Evolutionary conservation across 1,140 invertebrate species (phyloP), one percentile per base, ranked within the genome.

Genomic region (Zaprionus kolodkinae): DNA sequence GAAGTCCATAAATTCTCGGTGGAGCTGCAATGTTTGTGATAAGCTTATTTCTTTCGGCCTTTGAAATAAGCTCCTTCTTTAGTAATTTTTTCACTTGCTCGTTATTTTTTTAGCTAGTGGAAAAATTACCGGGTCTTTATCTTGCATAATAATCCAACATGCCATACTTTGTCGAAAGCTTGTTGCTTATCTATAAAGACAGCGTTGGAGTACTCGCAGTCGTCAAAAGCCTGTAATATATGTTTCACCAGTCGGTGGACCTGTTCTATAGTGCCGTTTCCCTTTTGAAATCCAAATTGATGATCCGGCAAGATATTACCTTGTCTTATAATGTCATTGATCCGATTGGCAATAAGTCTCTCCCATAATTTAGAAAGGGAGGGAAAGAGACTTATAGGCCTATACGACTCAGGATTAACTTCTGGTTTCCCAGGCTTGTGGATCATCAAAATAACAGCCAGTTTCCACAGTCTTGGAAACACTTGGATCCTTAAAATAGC

Each of bases 351-450:
- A 48, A 62, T 48, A 33, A 35, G 13, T 27, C 25, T 62, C 13
- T 62, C 43, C 60, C 60, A 62, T 10, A 62, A 13, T 30, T 62
- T 62, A 48, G 60, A 62, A 3, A 62, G 60, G 3, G 60, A 62
- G n/a, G 60, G n/a, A 9, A 38, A 38, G 10, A 38, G 36, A 10
- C 36, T 38, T 13, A 38, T 38, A 11, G 36, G 36, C 10, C 36
- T 4, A 13, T 38, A 38, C 10, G 36, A 38, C 12, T 38, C 10
- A 38, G 36, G 10, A 11, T 38, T 10, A 38, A 13, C 12, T 13
- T 38, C 36, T 11, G 36, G 36, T 38, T 38, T 38, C 1, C 36
- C 36, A 38, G 36, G 36, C 36, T 38, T 38, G 36, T 38, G 36
- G 36, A 38, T 38, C 36, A 38, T 38, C 10, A 38, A 13, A 12